These are phyloP conservation scores for Ariopsis seemanni DNA, from an alignment of 2,113 vertebrate genomes.

Conservation along the genomic window DNA sequence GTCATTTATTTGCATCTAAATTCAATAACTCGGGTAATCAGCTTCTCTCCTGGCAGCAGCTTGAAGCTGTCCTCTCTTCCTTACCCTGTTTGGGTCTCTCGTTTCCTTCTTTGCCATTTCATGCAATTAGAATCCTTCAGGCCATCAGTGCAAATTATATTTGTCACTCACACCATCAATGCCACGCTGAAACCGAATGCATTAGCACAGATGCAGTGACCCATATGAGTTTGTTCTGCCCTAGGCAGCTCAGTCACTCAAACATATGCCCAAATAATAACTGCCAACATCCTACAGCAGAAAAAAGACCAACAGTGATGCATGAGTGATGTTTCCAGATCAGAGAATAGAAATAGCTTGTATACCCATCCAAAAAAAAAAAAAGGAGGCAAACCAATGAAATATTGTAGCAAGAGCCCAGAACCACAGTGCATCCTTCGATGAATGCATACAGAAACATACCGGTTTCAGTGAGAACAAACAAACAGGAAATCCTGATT, in stretches of 20 bases:
- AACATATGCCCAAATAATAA: constrained; percentile 7
- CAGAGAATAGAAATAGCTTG: neutral
- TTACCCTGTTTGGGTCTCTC: constrained; percentile 12
- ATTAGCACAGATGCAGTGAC: constrained; percentile 32
- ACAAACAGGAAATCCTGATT: neutral
- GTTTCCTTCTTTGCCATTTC: constrained; percentile 32
- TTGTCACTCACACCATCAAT: constrained; percentile 49
- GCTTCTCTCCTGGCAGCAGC: constrained; percentile 23
- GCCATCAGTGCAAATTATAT: constrained; percentile 52
- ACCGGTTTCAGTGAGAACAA: neutral
- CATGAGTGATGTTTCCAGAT: neutral
- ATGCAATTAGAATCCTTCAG: constrained; percentile 49
- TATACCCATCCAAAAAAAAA: constrained; percentile 1
- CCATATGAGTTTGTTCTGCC: constrained; percentile 22
- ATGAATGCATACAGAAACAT: neutral
- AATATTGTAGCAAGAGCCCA: neutral
- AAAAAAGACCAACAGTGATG: neutral
- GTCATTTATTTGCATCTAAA: constrained; percentile 43
- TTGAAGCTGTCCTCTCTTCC: neutral
- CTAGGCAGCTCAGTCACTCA: constrained; percentile 19
- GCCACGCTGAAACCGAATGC: constrained; percentile 43
- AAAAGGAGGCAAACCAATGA: neutral
- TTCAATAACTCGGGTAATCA: constrained; percentile 46
- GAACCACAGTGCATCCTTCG: neutral
- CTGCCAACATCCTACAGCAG: constrained; percentile 4